Evolutionary conservation across 2,888 invertebrate species (phyloP).

Genomic region (Andrena camellia): DNA sequence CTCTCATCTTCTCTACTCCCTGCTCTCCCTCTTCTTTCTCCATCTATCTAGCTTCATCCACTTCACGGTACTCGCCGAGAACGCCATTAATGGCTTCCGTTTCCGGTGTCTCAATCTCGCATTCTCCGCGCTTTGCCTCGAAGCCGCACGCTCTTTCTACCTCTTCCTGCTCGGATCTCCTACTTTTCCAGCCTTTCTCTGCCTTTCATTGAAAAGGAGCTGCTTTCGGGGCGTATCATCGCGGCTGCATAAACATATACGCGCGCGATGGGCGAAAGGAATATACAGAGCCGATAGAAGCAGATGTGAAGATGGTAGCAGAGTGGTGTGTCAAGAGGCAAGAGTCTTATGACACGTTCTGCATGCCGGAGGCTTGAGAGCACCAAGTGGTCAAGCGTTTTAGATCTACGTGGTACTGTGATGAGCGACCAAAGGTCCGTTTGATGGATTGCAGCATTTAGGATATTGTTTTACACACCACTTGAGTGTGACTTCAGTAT

Average conservation of each 20-base stretch:
- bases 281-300: background rate
- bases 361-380: no score
- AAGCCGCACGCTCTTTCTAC: slow-evolving; percentile 36
- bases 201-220: slow-evolving; percentile 16
- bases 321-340: no score
- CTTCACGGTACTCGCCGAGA: slow-evolving; percentile 66
- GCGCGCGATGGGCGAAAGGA: background rate
- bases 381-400: no score
- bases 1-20: slow-evolving; percentile 29
- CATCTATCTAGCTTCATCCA: slow-evolving; percentile 58
- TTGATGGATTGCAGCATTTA: no score
- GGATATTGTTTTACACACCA: no score
- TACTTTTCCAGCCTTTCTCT: slow-evolving; percentile 15
- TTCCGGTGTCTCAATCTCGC: slow-evolving; percentile 80
- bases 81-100: slow-evolving; percentile 81
- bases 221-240: slow-evolving; percentile 26
- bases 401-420: no score
- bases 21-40: background rate
- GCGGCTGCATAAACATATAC: slow-evolving; percentile 4
- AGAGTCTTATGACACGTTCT: no score
- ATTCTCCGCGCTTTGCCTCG: slow-evolving; percentile 63
- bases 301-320: background rate
- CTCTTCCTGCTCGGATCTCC: slow-evolving; percentile 9
- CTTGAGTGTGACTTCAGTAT: no score
- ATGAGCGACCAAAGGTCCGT: no score